phyloP scores from a whole-genome alignment of 2,113 vertebrate species.

The Numenius arquata region DNA sequence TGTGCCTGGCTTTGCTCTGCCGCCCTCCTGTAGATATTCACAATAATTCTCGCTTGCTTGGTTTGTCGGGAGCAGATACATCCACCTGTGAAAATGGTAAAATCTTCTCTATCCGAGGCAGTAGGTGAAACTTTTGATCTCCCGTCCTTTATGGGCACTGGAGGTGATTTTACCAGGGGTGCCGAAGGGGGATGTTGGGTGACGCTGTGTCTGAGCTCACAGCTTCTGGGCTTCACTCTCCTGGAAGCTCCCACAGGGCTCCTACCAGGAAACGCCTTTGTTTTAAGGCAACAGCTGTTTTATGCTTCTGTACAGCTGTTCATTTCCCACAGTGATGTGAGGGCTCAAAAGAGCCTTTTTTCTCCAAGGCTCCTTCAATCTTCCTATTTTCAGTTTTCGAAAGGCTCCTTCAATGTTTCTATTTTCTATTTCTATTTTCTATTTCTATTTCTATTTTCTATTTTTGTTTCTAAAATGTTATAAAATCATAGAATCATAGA shows the following conservation, averaged over 20 bases:
- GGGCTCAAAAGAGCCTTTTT: background rate
- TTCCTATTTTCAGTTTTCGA: background rate
- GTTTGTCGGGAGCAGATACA: background rate
- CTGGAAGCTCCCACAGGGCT: background rate
- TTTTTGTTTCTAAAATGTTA: no score
- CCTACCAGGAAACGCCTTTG: background rate
- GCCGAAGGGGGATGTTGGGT: no score
- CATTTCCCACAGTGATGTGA: background rate
- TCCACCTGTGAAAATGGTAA: background rate
- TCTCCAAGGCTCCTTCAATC: background rate
- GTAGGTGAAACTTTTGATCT: background rate
- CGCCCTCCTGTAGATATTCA: background rate
- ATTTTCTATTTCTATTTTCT: no score
- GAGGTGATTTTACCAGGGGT: background rate
- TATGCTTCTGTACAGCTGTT: background rate
- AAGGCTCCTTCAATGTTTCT: no score
- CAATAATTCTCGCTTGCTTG: background rate
- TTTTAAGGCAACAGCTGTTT: background rate
- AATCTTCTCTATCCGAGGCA: background rate
- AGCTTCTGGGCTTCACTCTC: background rate
- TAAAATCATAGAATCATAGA: no score
- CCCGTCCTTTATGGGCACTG: rapidly evolving
- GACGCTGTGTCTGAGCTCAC: no score
- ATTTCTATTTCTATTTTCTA: no score
- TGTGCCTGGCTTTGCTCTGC: background rate